Evolutionary conservation across 2,888 invertebrate genomes (phyloP), one percentile per base, ranked within the genome.

Genomic region (Agrochola circellaris): DNA sequence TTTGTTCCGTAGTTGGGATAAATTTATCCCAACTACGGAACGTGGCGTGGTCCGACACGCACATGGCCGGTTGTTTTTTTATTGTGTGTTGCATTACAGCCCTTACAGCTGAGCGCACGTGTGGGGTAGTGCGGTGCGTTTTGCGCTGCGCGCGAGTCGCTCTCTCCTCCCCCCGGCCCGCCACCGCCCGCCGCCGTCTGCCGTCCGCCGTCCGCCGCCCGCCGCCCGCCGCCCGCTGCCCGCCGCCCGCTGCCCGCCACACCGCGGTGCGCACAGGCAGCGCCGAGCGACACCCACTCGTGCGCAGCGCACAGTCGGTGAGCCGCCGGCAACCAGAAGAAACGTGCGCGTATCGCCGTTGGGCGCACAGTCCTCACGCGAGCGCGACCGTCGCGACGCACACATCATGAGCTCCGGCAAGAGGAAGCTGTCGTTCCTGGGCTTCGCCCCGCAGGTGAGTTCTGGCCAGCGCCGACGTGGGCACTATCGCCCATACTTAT

Each of bases 341-440:
- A 17, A 78, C 87, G 87, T 73, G 77, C 48, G 79, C 79, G 80
- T 70, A 58, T 56, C 75, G 62, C 68, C 51, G 61, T 68, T 20
- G 60, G 77, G 56, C 75, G 73, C 69, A 75, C 67, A 56, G 38
- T n/a, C 2, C 2, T 20, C 4, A n/a, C 68, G 68, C 56, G 68
- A 58, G 67, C 70, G 62, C 68, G 38, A 54, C 48, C 56, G 30
- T 67, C 62, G 77, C 66, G 79, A 75, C 75, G 70, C 73, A 78
- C 82, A 77, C 86, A 64, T 42, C 84, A 95, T 95, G 95, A 95
- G 97, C 89, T 97, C 97, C 89, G 97, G 97, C 91, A 97, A 97
- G 91, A 97, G 98, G 94, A 98, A 98, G 93, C 96, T 98, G 75
- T 98, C 98, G 71, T 98, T 98, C 93, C 97, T 98, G 83, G 98